These are phyloP conservation scores for Psittacula derbiana DNA, from an alignment of 2,797 vertebrate species.

Conservation along the genomic window DNA sequence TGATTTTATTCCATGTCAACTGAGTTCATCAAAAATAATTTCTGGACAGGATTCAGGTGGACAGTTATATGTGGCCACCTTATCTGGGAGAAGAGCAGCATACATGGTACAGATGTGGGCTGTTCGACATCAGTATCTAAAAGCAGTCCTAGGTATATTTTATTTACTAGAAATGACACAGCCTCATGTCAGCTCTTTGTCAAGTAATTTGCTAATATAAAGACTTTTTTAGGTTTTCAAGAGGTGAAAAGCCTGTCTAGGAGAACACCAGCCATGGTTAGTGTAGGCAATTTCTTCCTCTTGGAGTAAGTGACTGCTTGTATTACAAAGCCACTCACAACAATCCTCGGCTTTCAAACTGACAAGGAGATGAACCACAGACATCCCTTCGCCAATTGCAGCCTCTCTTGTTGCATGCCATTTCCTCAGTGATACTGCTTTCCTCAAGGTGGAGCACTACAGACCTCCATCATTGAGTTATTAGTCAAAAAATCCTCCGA, in stretches of 20 bases:
- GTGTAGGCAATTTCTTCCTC: background rate
- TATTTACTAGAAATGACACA: background rate
- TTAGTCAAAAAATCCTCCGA: background rate
- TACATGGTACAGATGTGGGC: background rate
- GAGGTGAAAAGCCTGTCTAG: background rate
- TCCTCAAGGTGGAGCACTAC: background rate
- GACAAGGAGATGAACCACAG: background rate
- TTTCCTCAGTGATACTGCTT: background rate
- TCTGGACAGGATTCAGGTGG: background rate
- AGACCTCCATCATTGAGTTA: background rate
- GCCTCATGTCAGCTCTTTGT: background rate
- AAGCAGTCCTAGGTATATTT: background rate
- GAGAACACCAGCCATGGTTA: background rate
- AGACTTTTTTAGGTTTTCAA: background rate
- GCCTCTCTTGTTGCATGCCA: background rate
- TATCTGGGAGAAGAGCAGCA: background rate
- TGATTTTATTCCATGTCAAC: background rate
- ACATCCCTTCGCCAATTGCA: background rate
- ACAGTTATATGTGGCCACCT: background rate
- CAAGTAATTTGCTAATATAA: background rate
- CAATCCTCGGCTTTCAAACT: background rate
- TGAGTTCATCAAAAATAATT: background rate
- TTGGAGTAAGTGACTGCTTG: background rate
- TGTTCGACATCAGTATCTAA: background rate
- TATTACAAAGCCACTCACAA: background rate